Conservation (phyloP, 2,888 invertebrate genomes). For the Orchesellides sinensis region DNA sequence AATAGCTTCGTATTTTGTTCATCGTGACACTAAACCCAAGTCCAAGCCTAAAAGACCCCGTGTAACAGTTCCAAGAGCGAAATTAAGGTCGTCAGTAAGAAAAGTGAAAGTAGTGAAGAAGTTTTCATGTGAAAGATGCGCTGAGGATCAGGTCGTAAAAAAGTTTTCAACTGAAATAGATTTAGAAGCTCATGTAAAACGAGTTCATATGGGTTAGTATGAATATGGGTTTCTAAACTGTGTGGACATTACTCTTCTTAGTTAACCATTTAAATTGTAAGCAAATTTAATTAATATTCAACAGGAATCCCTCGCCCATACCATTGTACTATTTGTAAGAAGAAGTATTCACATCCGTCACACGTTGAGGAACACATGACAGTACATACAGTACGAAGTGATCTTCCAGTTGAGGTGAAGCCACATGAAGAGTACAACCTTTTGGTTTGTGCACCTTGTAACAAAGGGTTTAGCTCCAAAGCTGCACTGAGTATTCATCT, state of each 20-base stretch:
- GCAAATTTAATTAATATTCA: background rate
- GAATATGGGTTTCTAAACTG: background rate
- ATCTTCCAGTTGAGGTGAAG: background rate
- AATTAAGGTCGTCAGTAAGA: background rate
- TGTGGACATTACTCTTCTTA: no score
- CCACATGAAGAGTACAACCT: background rate
- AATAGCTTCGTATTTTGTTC: conserved; percentile 16
- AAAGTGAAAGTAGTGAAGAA: background rate
- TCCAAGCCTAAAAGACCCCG: background rate
- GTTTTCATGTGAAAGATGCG: conserved; percentile 19
- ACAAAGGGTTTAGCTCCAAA: conserved; percentile 19
- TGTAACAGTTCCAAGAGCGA: background rate
- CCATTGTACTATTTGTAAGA: conserved; percentile 28
- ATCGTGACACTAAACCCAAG: no score
- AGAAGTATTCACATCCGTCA: conserved; percentile 21
- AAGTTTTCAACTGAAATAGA: conserved; percentile 38
- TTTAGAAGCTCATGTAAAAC: conserved; percentile 30
- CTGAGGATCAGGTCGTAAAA: background rate
- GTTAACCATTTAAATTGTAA: no score
- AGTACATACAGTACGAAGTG: conserved; percentile 35
- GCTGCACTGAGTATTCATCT: background rate
- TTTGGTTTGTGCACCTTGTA: conserved; percentile 25
- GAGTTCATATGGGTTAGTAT: conserved; percentile 35
- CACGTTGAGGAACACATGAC: conserved; percentile 31
- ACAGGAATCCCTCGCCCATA: conserved; percentile 47